Conservation (phyloP, 2,888 invertebrate species). For the Bimastos eiseni region DNA sequence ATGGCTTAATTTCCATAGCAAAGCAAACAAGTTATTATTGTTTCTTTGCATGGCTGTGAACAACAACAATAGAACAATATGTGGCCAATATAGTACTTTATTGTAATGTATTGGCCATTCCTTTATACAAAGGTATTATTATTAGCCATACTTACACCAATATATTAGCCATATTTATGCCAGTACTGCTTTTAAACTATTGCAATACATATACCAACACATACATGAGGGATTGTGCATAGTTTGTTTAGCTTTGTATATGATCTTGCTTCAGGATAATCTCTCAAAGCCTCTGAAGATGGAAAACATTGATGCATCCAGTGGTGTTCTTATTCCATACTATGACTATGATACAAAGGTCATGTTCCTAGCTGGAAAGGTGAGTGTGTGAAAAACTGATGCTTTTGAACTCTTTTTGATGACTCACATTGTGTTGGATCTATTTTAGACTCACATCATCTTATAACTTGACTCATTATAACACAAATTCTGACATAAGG, state of each 20-base stretch:
- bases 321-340: constrained; percentile 95
- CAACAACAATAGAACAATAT: too few relatives aligned
- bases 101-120: too few relatives aligned
- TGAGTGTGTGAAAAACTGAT: constrained; percentile 46
- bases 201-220: too few relatives aligned
- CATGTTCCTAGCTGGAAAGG: constrained; percentile 90
- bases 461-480: neutral
- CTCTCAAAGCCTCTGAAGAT: constrained; percentile 55
- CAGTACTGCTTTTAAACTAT: too few relatives aligned
- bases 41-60: too few relatives aligned
- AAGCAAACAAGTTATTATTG: neutral
- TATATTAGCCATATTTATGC: too few relatives aligned
- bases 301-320: constrained; percentile 69
- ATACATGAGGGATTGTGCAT: neutral
- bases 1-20: neutral
- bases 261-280: constrained; percentile 53
- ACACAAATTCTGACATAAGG: neutral
- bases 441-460: neutral
- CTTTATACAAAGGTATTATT: too few relatives aligned
- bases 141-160: too few relatives aligned
- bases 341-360: constrained; percentile 95
- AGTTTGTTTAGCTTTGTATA: neutral
- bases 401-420: neutral
- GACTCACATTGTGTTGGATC: neutral
- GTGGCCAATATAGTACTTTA: too few relatives aligned